Conservation (phyloP, 2,113 vertebrate genomes). For the Melanerpes aurifrons region DNA sequence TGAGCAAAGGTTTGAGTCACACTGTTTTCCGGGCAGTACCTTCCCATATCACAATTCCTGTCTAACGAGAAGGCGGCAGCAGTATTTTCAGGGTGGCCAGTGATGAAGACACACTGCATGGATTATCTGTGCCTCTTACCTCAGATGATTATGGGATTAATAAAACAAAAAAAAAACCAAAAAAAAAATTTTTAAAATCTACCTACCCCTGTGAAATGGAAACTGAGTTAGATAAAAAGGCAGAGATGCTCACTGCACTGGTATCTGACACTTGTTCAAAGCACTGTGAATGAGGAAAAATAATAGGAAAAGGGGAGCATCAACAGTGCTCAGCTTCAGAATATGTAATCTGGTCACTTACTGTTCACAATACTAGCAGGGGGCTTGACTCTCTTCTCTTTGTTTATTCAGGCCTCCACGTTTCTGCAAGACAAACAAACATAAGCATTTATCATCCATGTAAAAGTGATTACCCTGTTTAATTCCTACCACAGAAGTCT, state of each 20-base stretch:
- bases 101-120: not conserved
- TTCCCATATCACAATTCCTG: not conserved
- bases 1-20: not conserved
- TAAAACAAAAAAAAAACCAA: not conserved
- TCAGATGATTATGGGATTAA: constrained; percentile 72
- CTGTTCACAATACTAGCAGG: constrained; percentile 53
- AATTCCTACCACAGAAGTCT: not conserved
- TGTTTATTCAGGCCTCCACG: constrained; percentile 50
- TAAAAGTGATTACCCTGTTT: not conserved
- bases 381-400: constrained; percentile 39
- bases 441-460: not conserved
- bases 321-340: not conserved
- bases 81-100: constrained; percentile 7
- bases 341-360: constrained; percentile 61
- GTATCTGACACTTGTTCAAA: constrained; percentile 18
- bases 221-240: constrained; percentile 41
- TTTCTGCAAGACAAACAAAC: constrained; percentile 67
- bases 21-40: not conserved
- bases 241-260: not conserved
- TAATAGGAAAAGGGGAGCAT: not conserved
- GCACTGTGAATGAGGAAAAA: not conserved
- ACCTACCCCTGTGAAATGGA: constrained; percentile 49
- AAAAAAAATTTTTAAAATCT: too few species aligned
- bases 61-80: not conserved
- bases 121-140: constrained; percentile 61